Conservation (phyloP, 2,113 vertebrate species). For the Fulmarus glacialis region DNA sequence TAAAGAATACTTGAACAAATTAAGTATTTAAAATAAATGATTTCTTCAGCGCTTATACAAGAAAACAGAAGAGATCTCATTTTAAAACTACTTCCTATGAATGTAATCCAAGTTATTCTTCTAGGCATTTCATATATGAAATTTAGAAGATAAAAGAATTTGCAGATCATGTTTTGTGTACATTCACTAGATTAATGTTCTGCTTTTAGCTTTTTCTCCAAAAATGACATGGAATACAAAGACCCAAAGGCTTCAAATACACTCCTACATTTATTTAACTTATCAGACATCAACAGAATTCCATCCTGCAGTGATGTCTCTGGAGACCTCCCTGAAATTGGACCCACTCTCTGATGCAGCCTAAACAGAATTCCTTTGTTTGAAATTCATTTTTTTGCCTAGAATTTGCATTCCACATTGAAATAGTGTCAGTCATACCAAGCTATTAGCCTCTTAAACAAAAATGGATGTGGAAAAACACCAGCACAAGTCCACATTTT, state of each 20-base stretch:
- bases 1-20: not conserved
- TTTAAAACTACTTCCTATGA: not conserved
- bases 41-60: not conserved
- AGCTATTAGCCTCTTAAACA: not conserved
- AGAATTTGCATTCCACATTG: not conserved
- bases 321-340: not conserved
- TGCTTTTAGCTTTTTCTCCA: not conserved
- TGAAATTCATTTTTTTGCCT: not conserved
- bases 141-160: not conserved
- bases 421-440: not conserved
- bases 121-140: not conserved
- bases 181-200: rapidly evolving
- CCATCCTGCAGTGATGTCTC: not conserved
- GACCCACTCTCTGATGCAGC: not conserved
- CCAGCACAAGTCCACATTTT: not conserved
- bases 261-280: not conserved
- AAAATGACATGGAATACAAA: not conserved
- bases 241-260: not conserved
- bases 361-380: conserved; percentile 35
- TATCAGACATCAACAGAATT: not conserved
- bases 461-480: not conserved
- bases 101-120: not conserved
- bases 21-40: not conserved
- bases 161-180: rapidly evolving
- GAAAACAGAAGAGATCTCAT: not conserved